Evolutionary conservation across 2,113 vertebrate genomes (phyloP), one percentile per base, ranked within the genome.

Genomic region (Odocoileus virginianus): DNA sequence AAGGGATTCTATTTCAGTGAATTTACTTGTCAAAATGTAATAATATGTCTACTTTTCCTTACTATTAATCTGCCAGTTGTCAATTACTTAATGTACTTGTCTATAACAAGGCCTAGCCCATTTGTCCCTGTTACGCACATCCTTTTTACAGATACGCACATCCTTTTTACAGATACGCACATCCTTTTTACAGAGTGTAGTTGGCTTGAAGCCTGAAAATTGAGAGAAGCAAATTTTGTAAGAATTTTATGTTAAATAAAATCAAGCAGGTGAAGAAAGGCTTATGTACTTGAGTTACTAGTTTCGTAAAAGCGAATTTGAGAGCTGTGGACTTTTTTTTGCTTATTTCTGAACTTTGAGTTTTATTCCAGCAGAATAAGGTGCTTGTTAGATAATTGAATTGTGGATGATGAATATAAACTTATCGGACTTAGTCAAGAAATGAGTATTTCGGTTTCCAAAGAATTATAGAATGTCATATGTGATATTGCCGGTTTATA

Each of bases 361-460:
- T 90, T 78, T 92, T 97, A 28, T 92, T 91, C 67, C 25, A 55
- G 2, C 54, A 33, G 43, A 25, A 55, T 71, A 84, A 71, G 9
- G 25, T 90, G 76, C 79, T 93, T 84, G 30, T 76, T 95, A 81
- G 83, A 74, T 87, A 74, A 94, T 36, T 97, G 54, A n/a, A 94
- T 45, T 83, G n/a, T 81, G 30, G 27, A n/a, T 89, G 27, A 14
- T 87, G 8, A 74, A 27, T 95, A 74, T 88, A n/a, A 79, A 64
- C 8, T 57, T 91, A 79, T 0, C 36, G 57, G 21, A 36, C 61
- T 21, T 30, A 86, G 25, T 52, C 33, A 64, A 87, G 52, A 81
- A 93, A 74, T 81, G 27, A 86, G 23, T 52, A 67, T 87, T 94
- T 84, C 13, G 5, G 17, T 96, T 91, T 93, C n/a, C 87, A 28